Conservation (phyloP, 1,140 invertebrate genomes). For the Heliothis virescens region DNA sequence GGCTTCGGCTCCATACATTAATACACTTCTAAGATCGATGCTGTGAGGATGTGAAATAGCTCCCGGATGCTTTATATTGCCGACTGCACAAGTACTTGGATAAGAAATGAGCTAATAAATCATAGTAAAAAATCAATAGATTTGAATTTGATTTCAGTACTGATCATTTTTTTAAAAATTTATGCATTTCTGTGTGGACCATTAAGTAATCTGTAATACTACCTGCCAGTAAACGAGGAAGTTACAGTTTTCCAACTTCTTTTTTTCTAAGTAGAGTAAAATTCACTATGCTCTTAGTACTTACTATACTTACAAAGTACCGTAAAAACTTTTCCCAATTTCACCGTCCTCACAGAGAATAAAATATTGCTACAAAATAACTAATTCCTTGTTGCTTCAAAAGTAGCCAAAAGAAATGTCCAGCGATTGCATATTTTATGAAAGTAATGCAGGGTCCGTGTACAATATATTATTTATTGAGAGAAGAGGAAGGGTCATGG, state of each 20-base stretch:
- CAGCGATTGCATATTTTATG: constrained; percentile 16
- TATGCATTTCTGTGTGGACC: no score
- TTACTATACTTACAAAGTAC: no score
- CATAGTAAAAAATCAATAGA: not conserved
- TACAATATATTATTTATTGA: constrained; percentile 13
- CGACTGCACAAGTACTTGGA: constrained; percentile 6
- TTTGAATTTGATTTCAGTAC: not conserved
- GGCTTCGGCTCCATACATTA: constrained; percentile 45
- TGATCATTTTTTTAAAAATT: no score
- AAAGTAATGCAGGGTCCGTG: constrained; percentile 11
- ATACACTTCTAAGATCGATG: constrained; percentile 42
- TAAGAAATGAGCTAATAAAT: not conserved
- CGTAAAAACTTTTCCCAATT: not conserved
- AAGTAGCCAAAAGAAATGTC: not conserved
- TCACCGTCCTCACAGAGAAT: not conserved
- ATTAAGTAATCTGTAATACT: no score
- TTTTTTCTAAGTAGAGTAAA: no score
- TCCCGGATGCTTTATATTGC: constrained; percentile 9
- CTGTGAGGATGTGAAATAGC: constrained; percentile 20
- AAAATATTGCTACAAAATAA: not conserved
- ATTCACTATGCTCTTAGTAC: no score
- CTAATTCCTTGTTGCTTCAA: not conserved
- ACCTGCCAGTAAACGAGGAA: no score
- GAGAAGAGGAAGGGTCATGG: constrained; percentile 9
- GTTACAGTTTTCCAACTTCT: no score